Percentiles rank a stretch among this genome's conserved stretches.
These are phyloP conservation scores for Odontocolon sp. DNA, from an alignment of 2,888 invertebrate species.

Conservation along the genomic window DNA sequence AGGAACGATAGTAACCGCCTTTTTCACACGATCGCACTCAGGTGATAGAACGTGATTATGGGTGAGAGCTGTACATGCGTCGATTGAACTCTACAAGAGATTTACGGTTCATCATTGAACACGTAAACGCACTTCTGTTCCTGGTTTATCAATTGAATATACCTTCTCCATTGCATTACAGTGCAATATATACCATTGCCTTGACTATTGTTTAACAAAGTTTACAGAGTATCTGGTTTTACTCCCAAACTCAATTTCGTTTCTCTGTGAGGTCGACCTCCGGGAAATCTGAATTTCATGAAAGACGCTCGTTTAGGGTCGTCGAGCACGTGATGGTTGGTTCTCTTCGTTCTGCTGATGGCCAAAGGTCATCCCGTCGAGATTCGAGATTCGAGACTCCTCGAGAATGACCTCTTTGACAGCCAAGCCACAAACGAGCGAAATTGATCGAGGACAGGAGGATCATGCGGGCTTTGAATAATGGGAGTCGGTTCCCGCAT, in stretches of 20 bases:
- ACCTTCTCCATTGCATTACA: conserved; percentile 3
- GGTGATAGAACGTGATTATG: neutral
- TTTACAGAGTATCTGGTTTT: too few species aligned
- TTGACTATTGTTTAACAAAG: conserved; percentile 23
- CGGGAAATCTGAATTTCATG: conserved; percentile 40
- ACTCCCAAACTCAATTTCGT: too few species aligned
- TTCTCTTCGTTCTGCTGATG: neutral
- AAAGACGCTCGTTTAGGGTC: conserved; percentile 32
- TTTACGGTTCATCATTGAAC: conserved; percentile 3
- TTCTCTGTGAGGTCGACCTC: conserved; percentile 10
- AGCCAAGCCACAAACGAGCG: conserved; percentile 35
- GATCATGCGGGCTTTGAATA: conserved; percentile 40
- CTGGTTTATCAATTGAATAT: conserved; percentile 13
- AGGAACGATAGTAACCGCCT: conserved; percentile 5
- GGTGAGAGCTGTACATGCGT: conserved; percentile 1
- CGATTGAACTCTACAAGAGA: conserved; percentile 21
- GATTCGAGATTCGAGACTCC: conserved; percentile 37
- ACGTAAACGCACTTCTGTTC: conserved; percentile 25
- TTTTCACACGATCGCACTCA: conserved; percentile 30
- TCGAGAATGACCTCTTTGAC: conserved; percentile 42
- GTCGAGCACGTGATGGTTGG: conserved; percentile 6
- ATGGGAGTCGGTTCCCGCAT: conserved; percentile 18
- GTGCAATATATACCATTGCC: neutral
- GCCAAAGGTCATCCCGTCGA: conserved; percentile 31
- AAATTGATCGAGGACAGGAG: conserved; percentile 49